Evolutionary conservation across 2,797 vertebrate genomes (phyloP).

Genomic region (Strix occidentalis): DNA sequence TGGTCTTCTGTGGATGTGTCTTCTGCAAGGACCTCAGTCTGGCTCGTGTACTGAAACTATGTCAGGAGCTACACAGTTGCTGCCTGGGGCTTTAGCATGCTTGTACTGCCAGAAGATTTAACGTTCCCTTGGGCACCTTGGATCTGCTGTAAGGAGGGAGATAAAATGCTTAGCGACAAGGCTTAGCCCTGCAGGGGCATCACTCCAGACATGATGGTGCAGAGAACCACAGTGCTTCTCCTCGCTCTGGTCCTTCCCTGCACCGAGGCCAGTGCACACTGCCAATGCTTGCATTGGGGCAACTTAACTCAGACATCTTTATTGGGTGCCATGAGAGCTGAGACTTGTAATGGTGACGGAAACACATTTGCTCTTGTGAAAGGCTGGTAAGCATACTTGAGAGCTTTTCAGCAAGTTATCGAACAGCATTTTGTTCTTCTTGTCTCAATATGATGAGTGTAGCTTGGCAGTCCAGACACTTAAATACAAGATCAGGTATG

Average conservation of each 20-base stretch:
- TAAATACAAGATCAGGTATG: neutral
- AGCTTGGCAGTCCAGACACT: neutral
- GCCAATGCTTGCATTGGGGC: rapidly evolving
- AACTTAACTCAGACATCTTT: neutral
- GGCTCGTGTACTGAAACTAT: neutral
- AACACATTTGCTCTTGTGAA: neutral
- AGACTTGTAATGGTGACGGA: neutral
- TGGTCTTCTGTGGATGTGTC: neutral
- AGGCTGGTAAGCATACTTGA: neutral
- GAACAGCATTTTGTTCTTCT: neutral
- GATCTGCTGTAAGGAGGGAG: neutral
- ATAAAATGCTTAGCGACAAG: neutral
- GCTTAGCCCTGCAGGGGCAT: neutral
- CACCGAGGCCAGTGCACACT: rapidly evolving
- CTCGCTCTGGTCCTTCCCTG: neutral
- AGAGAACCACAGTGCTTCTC: neutral
- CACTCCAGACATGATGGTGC: neutral
- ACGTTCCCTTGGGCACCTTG: neutral
- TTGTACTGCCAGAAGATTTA: neutral
- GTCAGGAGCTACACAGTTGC: neutral
- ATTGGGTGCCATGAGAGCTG: neutral
- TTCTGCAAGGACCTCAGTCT: slow-evolving; percentile 17
- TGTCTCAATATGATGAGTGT: neutral
- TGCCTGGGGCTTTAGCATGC: neutral
- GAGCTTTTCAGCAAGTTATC: neutral